These are phyloP conservation scores for Hypsibius dujardini DNA, from an alignment of 1,140 invertebrate species.

Conservation along the genomic window DNA sequence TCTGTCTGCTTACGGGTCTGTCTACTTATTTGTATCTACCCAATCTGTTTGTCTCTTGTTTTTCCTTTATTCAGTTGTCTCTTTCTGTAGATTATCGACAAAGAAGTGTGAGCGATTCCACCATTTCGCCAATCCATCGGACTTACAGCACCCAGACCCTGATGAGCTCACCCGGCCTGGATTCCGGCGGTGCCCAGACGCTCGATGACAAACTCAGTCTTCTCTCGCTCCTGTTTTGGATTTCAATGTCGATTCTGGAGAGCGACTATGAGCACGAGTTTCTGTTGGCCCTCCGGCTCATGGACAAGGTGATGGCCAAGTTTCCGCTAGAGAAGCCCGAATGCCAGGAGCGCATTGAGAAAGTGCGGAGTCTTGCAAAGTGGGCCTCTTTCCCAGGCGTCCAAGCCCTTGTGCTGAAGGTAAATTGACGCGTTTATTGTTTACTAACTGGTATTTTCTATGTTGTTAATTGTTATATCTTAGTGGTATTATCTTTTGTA, in stretches of 20 bases:
- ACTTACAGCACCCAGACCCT: conserved; percentile 77
- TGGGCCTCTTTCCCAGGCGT: conserved; percentile 74
- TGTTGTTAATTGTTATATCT: conserved; percentile 8
- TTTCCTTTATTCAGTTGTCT: not conserved
- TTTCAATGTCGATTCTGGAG: conserved; percentile 79
- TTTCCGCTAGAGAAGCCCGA: conserved; percentile 74
- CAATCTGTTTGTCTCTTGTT: not conserved
- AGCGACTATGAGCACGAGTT: conserved; percentile 98
- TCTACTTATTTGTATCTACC: not conserved
- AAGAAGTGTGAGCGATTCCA: conserved; percentile 29
- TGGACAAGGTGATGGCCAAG: conserved; percentile 53
- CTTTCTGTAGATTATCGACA: conserved; percentile 18
- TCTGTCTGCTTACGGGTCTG: no score
- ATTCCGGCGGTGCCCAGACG: conserved; percentile 22
- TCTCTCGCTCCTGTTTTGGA: conserved; percentile 84
- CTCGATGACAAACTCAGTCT: conserved; percentile 80
- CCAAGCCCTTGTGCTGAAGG: conserved; percentile 69
- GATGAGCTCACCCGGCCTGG: conserved; percentile 40
- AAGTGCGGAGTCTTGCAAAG: conserved; percentile 61
- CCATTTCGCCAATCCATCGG: conserved; percentile 56
- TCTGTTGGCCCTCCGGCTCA: conserved; percentile 61
- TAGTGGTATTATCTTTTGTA: conserved; percentile 26
- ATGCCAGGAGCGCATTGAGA: conserved; percentile 61
- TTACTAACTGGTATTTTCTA: not conserved
- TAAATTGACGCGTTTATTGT: no score